Evolutionary conservation across 2,888 invertebrate genomes (phyloP), one percentile per base, ranked within the genome.

Genomic region (Acronicta aceris): DNA sequence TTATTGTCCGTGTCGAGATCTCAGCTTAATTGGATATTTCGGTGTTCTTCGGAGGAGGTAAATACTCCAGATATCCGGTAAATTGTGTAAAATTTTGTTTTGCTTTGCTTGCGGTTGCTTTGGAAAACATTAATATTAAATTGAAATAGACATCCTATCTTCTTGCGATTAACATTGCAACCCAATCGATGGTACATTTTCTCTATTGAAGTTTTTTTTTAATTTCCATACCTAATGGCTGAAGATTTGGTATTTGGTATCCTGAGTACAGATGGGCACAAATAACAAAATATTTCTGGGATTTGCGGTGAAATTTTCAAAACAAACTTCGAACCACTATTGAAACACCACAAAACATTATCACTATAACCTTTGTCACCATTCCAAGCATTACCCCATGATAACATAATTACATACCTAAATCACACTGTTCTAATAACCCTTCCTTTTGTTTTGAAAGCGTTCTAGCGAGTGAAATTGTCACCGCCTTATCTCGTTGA

Each of bases 401-500:
- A 40, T 50, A 49, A 43, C 40, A 12, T 45, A 38, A 43, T 53
- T 41, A 42, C 16, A 49, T 47, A 45, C 36, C 40, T 7, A 60
- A 60, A 51, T 57, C 45, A 51, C 36, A 25, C 47, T 40, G 30
- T 52, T 46, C 42, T 58, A 17, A 51, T 38, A 51, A 49, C n/a
- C 13, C 8, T 15, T 8, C 57, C 60, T 57, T 65, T 69, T 59
- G 60, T 59, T 54, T 48, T 27, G 10, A 3, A 33, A 54, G 46
- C 41, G 45, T 58, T 60, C 53, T 54, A 43, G 40, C 27, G 43
- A 61, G 40, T 21, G 45, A 27, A 50, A 59, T 57, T 54, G 76
- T 76, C 72, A 69, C 48, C 56, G 63, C 60, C 69, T 74, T 80
- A 81, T 77, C 81, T 74, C 69, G 72, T 79, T 81, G 81, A 81